These are phyloP conservation scores for Hypomecis punctinalis DNA, from an alignment of 2,888 invertebrate genomes.

Conservation along the genomic window DNA sequence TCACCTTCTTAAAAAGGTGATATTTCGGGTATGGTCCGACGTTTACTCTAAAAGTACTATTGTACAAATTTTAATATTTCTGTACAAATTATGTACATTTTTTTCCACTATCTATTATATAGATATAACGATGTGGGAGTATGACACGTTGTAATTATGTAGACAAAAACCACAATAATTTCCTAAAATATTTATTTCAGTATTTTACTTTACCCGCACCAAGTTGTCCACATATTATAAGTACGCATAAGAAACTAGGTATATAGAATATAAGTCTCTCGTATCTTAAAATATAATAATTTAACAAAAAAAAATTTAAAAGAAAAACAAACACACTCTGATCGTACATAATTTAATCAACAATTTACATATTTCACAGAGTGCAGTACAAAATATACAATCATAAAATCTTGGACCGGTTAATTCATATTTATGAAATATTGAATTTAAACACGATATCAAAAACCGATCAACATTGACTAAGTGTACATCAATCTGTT, in stretches of 20 bases:
- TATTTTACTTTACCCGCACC: slow-evolving; percentile 73
- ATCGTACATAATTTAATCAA: slow-evolving; percentile 42
- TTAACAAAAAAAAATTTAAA: slow-evolving; percentile 44
- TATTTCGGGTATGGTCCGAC: too few species aligned
- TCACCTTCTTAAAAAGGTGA: too few species aligned
- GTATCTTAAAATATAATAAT: slow-evolving; percentile 39
- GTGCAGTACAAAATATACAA: slow-evolving; percentile 48
- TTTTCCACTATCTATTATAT: too few species aligned
- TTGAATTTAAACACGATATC: neutral
- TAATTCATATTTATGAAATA: neutral
- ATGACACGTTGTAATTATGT: too few species aligned
- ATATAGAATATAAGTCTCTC: slow-evolving; percentile 46
- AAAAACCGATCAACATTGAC: neutral
- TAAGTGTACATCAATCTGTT: slow-evolving; percentile 10
- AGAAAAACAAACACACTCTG: slow-evolving; percentile 47
- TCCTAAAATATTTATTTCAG: slow-evolving; percentile 74
- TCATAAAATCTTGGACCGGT: slow-evolving; percentile 17
- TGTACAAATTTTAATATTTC: too few species aligned
- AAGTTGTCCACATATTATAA: slow-evolving; percentile 44
- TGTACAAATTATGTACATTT: too few species aligned
- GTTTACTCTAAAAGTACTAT: too few species aligned
- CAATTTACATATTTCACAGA: slow-evolving; percentile 28
- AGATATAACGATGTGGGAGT: too few species aligned
- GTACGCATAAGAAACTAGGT: slow-evolving; percentile 58
- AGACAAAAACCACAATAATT: slow-evolving; percentile 47